Evolutionary conservation across 1,140 invertebrate genomes (phyloP), one percentile per base, ranked within the genome.

Genomic region (Cryptotermes secundus): DNA sequence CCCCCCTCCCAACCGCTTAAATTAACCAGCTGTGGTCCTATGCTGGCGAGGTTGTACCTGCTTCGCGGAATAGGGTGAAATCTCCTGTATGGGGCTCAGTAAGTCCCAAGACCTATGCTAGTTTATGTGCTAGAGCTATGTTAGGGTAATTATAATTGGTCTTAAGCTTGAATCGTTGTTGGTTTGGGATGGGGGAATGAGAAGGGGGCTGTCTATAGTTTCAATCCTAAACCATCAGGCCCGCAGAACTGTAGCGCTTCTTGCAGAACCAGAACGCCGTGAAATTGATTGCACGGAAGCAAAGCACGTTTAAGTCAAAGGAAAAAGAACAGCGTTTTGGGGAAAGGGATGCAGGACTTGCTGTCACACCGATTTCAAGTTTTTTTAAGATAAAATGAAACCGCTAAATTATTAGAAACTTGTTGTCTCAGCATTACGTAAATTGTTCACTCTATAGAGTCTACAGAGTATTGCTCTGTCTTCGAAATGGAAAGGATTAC

Each of bases 241-340:
- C 26, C n/a, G 14, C 6, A 53, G 26, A 42, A 24, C 81, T 45
- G 81, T 82, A n/a, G n/a, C n/a, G n/a, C n/a, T n/a, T n/a, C n/a
- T n/a, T 82, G 35, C 38, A 42, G 80, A 81, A 22, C 35, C 12
- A 53, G 36, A 82, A n/a, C 14, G 38, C 81, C 81, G 45, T 82
- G 81, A 82, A 53, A 82, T 82, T 82, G 81, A 82, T 82, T 82
- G 81, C 42, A 53, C 38, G 81, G 42, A 81, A 81, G 26, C 19
- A 72, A 72, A 35, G 80, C 34, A 42, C 80, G 53, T 16, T 42
- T 42, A 49, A n/a, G 16, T 19, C n/a, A 31, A 42, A 82, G 42
- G 81, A 14, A 45, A 45, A 26, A n/a, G n/a, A n/a, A n/a, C 36
- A 53, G 24, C 19, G 3, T n/a, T 38, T 22, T 10, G 81, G 9